Percentiles rank a stretch among this genome's conserved stretches.
These are phyloP conservation scores for Coecobrya sp. DNA, from an alignment of 2,888 invertebrate species.

Conservation along the genomic window DNA sequence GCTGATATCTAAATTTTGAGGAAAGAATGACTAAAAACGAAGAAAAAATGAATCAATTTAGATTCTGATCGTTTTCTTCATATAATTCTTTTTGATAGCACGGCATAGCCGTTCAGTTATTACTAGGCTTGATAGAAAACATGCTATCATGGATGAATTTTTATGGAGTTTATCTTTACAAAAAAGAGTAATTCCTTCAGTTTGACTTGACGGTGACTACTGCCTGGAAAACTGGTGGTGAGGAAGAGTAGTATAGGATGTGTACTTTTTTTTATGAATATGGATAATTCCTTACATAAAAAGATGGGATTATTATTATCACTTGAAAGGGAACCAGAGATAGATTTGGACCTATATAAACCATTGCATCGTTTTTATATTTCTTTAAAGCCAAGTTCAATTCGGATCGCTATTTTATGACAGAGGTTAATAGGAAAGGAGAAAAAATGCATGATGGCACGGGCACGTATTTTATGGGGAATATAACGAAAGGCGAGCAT, in stretches of 20 bases:
- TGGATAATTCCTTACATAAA: constrained; percentile 16
- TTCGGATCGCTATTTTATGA: constrained; percentile 40
- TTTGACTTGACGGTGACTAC: background rate
- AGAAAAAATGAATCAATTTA: constrained; percentile 66
- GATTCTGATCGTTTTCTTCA: constrained; percentile 60
- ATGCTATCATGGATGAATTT: background rate
- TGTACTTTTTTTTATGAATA: background rate
- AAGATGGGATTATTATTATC: constrained; percentile 28
- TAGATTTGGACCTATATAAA: background rate
- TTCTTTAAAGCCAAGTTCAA: constrained; percentile 30
- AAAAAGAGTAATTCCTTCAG: background rate
- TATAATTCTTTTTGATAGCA: constrained; percentile 42
- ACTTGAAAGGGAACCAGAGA: background rate
- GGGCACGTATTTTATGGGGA: constrained; percentile 17
- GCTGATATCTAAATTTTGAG: constrained; percentile 30
- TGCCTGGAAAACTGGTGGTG: background rate
- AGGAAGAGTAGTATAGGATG: background rate
- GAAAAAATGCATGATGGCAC: constrained; percentile 11
- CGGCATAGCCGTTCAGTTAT: background rate
- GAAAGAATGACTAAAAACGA: background rate
- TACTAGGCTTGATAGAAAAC: background rate
- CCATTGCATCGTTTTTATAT: background rate
- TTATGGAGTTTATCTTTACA: background rate
- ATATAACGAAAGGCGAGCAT: background rate
- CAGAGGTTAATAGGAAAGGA: background rate